Base-by-base conservation (phyloP, 2,113 vertebrate genomes). In the Nicator chloris region DNA sequence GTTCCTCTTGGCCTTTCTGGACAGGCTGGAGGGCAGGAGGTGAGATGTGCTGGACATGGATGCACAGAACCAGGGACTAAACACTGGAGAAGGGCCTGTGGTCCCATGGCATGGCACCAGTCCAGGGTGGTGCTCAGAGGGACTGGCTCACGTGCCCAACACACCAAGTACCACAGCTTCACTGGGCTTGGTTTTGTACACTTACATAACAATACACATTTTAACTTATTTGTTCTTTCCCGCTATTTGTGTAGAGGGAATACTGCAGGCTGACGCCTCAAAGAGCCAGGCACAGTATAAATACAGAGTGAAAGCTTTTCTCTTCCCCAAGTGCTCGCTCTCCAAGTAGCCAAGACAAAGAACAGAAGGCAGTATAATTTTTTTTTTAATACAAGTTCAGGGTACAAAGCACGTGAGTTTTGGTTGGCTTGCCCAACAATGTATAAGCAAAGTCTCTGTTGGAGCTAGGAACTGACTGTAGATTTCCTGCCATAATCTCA, bases 401-500 rank as follows among this genome's bases (percentile, higher is more conserved):
- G 31, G 16, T 64, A 47, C 3, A 2, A 75, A 86, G 54, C 66
- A 53, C 12, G 16, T 23, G 54, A 70, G n/a, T 80, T 94, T 88
- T 77, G 54, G 35, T 83, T 93, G 71, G 40, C 68, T 86, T 83
- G 30, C 42, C 59, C 21, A 57, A 37, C 51, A 64, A 30, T 49
- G 14, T 59, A 12, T 45, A 54, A 83, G 40, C 14, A 50, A 92
- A 92, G 22, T 39, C 33, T 77, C 61, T 77, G 44, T 24, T 49
- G 51, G 60, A 94, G 56, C 45, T 60, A 49, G 45, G 49, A 95
- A 61, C 11, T 72, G 81, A 82, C 76, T 61, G 49, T 49, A 80
- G 77, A 87, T 65, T 89, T 95, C 69, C 91, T 89, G 65, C 83
- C 66, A 76, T 89, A 56, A 78, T 89, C 65, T 64, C 69, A 63